These are phyloP conservation scores for Corella eumyota DNA, from an alignment of 23 tunicate species.

Conservation along the genomic window DNA sequence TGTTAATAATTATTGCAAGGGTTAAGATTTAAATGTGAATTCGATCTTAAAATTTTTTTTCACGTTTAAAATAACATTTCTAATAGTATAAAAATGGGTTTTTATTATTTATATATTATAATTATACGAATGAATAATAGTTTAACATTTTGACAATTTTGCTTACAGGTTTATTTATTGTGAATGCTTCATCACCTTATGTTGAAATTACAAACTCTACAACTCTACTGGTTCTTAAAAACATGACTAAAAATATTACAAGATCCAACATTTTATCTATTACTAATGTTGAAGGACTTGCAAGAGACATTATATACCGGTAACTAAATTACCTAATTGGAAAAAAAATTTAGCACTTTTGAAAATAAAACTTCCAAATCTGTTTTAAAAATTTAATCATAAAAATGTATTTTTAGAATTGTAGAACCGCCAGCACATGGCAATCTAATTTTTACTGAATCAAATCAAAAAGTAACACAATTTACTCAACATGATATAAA, in stretches of 20 bases:
- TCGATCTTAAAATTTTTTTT: no score
- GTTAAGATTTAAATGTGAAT: no score
- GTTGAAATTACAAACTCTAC: conserved; percentile 13
- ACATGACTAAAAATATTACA: conserved; percentile 9
- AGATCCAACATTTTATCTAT: conserved; percentile 9
- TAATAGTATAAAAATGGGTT: no score
- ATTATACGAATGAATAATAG: no score
- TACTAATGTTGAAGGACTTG: conserved; percentile 47
- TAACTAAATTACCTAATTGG: no score
- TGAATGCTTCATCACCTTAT: conserved; percentile 56
- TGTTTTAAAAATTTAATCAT: no score
- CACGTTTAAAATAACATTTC: no score
- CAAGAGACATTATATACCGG: conserved; percentile 47
- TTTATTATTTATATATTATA: no score
- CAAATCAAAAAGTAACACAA: background rate
- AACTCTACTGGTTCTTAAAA: conserved; percentile 30
- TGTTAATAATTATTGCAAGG: no score
- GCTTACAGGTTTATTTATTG: conserved; percentile 54
- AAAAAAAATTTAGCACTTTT: no score
- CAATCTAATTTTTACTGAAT: background rate
- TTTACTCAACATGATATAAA: conserved; percentile 57
- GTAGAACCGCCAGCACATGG: conserved; percentile 20
- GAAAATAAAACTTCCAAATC: no score
- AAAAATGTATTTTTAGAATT: conserved; percentile 9
- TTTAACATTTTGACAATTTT: no score